Evolutionary conservation across 2,888 invertebrate genomes (phyloP), one percentile per base, ranked within the genome.

Genomic region (Agrochola lychnidis): DNA sequence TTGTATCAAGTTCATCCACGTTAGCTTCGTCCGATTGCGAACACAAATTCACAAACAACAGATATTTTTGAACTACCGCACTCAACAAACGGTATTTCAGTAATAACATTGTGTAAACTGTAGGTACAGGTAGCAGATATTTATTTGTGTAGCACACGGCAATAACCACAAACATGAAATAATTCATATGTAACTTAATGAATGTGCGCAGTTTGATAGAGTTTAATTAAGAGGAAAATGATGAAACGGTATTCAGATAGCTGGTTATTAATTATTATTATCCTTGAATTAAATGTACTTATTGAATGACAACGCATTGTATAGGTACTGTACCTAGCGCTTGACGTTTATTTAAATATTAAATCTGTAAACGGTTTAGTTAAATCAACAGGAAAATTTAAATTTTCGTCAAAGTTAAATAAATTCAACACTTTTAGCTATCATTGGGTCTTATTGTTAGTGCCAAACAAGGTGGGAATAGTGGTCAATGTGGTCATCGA

Each of bases 221-320:
- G 36, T 78, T 71, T 53, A 83, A 79, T 83, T 62, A 70, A 48
- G 67, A 82, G 84, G 81, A 79, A 82, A 83, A 82, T 62, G 25
- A 53, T 83, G 70, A 63, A 70, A 30, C 59, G 30, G 53, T 19
- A 14, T 19, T 22, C 51, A 25, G 56, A 57, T 71, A 56, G 25
- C 45, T 66, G 48, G 40, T 66, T 51, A 61, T 80, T 62, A 62
- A 51, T 42, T 42, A 63, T 71, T 72, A 30, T 30, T 30, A 69
- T 67, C 73, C 81, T 82, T 67, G 53, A 73, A 73, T 79, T 63
- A 48, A 63, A 48, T 67, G 25, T 68, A n/a, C 36, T 36, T 3
- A 36, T 45, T 81, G 42, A 81, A 69, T 83, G 84, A 68, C 62
- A 57, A 73, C n/a, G n/a, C 16, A 36, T 36, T 36, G 36, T 36